Conservation (phyloP, 2,113 vertebrate genomes). For the human (Homo sapiens) region GRCh38 chr2:13007001-13007500, state of each 20-base stretch:
- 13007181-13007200: neutral
- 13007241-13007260: neutral
- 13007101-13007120: neutral
- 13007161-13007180: neutral
- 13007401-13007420: neutral
- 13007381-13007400: neutral
- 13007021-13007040: neutral
- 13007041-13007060: neutral
- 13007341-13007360: neutral
- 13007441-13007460: fast-evolving
- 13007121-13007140: neutral
- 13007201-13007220: neutral
- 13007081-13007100: slow-evolving; percentile 59
- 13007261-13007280: neutral
- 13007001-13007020: neutral
- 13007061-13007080: fast-evolving
- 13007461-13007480: no score
- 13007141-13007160: neutral
- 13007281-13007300: neutral
- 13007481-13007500: neutral
- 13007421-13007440: no score
- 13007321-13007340: neutral
- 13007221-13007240: neutral
- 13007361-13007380: neutral
- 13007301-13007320: neutral